Base-by-base conservation (phyloP, 1,140 invertebrate genomes). In the Hetaerina americana region DNA sequence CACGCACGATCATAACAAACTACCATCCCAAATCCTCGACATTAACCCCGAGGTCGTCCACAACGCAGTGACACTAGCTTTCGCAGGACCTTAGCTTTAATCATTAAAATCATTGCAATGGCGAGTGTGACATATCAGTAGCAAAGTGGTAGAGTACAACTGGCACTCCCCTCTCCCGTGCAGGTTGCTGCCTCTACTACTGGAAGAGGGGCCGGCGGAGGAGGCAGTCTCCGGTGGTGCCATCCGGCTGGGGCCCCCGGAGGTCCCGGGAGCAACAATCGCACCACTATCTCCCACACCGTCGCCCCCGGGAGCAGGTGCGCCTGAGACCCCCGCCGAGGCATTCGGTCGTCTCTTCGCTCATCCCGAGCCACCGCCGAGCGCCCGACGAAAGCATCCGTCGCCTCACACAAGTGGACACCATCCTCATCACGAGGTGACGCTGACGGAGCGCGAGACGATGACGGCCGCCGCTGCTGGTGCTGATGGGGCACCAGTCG, bases 371-470 rank as follows among this genome's bases (percentile, higher is more conserved):
- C 31, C 72, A 73, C 66, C 69, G 27, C 1, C 70, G 69, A 5
- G 69, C 70, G 22, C 68, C 72, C 10, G 72, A 71, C 24, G 72
- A 73, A 8, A 70, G 72, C n/a, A 29, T 68, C 15, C 66, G 72
- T 18, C 69, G 72, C 1, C 72, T 73, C n/a, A 70, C 72, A 5
- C 72, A 69, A 29, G 72, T 73, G 15, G 72, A 73, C 72, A 73
- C 72, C 57, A 73, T 73, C 27, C 66, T 73, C 27, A 73, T 73
- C 28, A 68, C 72, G 12, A 73, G 72, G 66, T 73, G 72, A 70
- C 40, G 22, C n/a, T n/a, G n/a, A n/a, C n/a, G n/a, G n/a, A n/a
- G n/a, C n/a, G n/a, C n/a, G n/a, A n/a, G n/a, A n/a, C n/a, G n/a
- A n/a, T n/a, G n/a, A n/a, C n/a, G n/a, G n/a, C n/a, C n/a, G n/a